phyloP scores from a whole-genome alignment of 2,113 vertebrate genomes.

The Dasyornis broadbenti region DNA sequence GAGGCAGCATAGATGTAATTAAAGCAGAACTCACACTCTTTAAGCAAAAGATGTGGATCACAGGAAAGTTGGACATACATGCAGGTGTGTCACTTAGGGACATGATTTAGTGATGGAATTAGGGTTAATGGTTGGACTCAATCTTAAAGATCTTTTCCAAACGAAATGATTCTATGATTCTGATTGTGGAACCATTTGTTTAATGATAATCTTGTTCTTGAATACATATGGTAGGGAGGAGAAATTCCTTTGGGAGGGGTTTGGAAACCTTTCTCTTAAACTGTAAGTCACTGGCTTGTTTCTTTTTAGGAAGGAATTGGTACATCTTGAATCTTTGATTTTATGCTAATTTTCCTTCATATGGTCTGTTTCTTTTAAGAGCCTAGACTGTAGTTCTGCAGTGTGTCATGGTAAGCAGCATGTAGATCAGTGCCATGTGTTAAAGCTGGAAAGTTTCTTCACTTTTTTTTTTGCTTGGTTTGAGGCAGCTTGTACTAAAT shows the following conservation, averaged over 20 bases:
- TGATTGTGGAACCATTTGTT: neutral
- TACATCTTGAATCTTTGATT: slow-evolving; percentile 29
- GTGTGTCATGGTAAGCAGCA: neutral
- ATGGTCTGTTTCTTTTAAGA: slow-evolving; percentile 29
- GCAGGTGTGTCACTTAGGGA: neutral
- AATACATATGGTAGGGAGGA: neutral
- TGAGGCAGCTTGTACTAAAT: neutral
- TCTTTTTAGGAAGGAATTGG: neutral
- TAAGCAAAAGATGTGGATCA: neutral
- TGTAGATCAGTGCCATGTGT: slow-evolving; percentile 29
- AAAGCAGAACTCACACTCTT: neutral
- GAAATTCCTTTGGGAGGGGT: neutral
- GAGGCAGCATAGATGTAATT: neutral
- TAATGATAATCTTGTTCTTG: neutral
- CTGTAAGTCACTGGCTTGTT: neutral
- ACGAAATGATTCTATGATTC: neutral
- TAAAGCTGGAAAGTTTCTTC: slow-evolving; percentile 19
- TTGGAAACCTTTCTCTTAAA: neutral
- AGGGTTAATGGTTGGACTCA: neutral
- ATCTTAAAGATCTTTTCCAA: neutral
- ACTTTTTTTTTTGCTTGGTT: neutral
- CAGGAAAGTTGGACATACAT: neutral
- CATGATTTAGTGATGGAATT: neutral
- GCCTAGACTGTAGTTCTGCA: slow-evolving; percentile 1
- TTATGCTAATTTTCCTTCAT: slow-evolving; percentile 41